phyloP scores from a whole-genome alignment of 1,140 invertebrate species.

The Lepidostoma basale region DNA sequence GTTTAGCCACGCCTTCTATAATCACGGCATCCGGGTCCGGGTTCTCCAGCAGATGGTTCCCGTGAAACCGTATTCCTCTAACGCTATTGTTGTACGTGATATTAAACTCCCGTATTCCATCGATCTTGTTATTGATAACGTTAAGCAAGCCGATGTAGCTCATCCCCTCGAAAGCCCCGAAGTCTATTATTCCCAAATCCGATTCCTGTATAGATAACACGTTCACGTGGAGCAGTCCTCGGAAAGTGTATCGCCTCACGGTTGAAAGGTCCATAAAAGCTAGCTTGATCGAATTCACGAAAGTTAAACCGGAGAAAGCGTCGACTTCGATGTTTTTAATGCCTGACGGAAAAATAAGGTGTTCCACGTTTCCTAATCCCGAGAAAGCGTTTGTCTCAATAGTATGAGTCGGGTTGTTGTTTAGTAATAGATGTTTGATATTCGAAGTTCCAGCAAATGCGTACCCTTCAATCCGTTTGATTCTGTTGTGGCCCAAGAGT shows the following conservation, averaged over 20 bases:
- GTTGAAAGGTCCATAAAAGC: slow-evolving; percentile 82
- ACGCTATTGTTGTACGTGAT: slow-evolving; percentile 73
- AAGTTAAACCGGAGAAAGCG: slow-evolving; percentile 78
- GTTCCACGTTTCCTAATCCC: slow-evolving; percentile 78
- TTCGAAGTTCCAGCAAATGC: slow-evolving; percentile 84
- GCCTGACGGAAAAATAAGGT: slow-evolving; percentile 78
- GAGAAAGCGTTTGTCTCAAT: slow-evolving; percentile 81
- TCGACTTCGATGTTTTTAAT: slow-evolving; percentile 76
- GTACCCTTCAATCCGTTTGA: slow-evolving; percentile 76
- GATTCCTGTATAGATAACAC: slow-evolving; percentile 78
- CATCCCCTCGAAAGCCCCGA: slow-evolving; percentile 75
- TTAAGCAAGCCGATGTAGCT: slow-evolving; percentile 71
- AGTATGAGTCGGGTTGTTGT: slow-evolving; percentile 76
- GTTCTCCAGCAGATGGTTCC: slow-evolving; percentile 80
- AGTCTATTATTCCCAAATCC: slow-evolving; percentile 75
- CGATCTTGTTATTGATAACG: slow-evolving; percentile 83
- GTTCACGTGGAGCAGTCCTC: slow-evolving; percentile 75
- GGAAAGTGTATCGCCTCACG: slow-evolving; percentile 73
- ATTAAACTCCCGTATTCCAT: slow-evolving; percentile 74
- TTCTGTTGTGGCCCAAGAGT: slow-evolving; percentile 77
- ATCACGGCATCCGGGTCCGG: slow-evolving; percentile 71
- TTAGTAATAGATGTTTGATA: slow-evolving; percentile 74
- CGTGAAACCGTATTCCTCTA: slow-evolving; percentile 71
- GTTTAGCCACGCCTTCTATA: slow-evolving; percentile 66
- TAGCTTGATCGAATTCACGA: slow-evolving; percentile 78